Percentiles rank a stretch among this genome's conserved stretches.
Conservation (phyloP, 2,113 vertebrate genomes). For the Cinclus mexicanus region DNA sequence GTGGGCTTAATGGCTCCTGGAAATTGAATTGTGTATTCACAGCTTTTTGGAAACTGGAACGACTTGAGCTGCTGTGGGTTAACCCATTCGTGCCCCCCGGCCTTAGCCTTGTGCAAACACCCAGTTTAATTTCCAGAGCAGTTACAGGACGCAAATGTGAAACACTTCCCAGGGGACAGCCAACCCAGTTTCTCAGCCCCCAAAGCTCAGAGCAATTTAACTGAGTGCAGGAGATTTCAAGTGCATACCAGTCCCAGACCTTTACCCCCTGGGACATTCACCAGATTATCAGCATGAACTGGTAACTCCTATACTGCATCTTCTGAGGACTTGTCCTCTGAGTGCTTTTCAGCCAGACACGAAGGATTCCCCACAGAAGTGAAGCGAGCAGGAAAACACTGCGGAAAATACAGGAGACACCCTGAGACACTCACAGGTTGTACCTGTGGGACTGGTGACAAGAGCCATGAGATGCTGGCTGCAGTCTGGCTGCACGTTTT, state of each 20-base stretch:
- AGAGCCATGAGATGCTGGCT: neutral
- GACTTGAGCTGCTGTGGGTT: neutral
- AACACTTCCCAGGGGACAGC: neutral
- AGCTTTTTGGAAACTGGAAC: neutral
- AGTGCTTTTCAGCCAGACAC: neutral
- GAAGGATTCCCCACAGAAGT: neutral
- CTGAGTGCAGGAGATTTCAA: neutral
- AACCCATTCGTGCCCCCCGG: neutral
- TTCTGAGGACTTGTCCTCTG: neutral
- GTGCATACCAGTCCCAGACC: neutral
- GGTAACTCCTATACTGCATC: neutral
- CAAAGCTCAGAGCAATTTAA: constrained; percentile 52
- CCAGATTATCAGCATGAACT: neutral
- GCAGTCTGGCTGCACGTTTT: neutral
- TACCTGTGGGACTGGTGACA: neutral
- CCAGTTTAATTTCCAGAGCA: neutral
- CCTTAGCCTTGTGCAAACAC: neutral
- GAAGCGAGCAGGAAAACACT: neutral
- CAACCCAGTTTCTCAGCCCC: constrained; percentile 18
- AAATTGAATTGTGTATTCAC: neutral
- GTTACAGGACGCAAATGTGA: constrained; percentile 23
- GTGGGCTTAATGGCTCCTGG: constrained; percentile 5
- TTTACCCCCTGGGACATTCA: neutral
- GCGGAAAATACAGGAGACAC: neutral
- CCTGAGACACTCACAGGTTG: neutral